phyloP scores from a whole-genome alignment of 2,113 vertebrate genomes.

The Sturnus vulgaris region DNA sequence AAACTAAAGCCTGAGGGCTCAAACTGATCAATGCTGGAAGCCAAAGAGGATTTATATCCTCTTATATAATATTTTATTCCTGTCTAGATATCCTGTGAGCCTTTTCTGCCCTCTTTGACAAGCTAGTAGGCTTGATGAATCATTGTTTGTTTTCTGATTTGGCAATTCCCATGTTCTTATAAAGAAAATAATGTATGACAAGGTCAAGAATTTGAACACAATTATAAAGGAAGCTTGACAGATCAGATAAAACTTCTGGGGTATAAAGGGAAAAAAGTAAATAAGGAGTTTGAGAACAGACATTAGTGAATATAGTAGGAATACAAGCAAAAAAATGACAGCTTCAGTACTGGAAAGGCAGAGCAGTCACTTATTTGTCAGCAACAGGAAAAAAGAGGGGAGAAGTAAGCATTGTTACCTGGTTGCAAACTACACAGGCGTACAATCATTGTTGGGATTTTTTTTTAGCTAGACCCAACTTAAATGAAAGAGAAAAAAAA shows the following conservation, averaged over 20 bases:
- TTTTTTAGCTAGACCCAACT: neutral
- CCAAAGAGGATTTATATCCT: constrained; percentile 8
- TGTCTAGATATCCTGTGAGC: constrained; percentile 10
- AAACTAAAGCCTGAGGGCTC: neutral
- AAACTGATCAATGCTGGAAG: constrained; percentile 35
- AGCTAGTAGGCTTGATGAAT: constrained; percentile 32
- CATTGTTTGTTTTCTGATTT: constrained; percentile 50
- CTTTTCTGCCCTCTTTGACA: constrained; percentile 42
- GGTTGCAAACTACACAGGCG: neutral
- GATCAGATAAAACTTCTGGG: constrained; percentile 21
- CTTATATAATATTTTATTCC: neutral
- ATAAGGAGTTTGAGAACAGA: neutral
- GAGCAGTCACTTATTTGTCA: neutral
- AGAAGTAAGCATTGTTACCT: neutral
- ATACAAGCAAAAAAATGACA: neutral
- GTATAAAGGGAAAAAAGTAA: constrained; percentile 14
- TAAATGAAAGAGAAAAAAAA: neutral
- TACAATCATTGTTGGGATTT: neutral
- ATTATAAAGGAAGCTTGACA: constrained; percentile 55
- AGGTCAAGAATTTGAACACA: constrained; percentile 43
- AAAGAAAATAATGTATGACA: constrained; percentile 45
- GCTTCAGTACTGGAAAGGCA: neutral
- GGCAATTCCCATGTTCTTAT: constrained; percentile 35
- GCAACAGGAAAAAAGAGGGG: neutral
- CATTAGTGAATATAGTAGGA: neutral